Evolutionary conservation across 2,888 invertebrate species (phyloP), one percentile per base, ranked within the genome.

Genomic region (Thymelicus acteon): DNA sequence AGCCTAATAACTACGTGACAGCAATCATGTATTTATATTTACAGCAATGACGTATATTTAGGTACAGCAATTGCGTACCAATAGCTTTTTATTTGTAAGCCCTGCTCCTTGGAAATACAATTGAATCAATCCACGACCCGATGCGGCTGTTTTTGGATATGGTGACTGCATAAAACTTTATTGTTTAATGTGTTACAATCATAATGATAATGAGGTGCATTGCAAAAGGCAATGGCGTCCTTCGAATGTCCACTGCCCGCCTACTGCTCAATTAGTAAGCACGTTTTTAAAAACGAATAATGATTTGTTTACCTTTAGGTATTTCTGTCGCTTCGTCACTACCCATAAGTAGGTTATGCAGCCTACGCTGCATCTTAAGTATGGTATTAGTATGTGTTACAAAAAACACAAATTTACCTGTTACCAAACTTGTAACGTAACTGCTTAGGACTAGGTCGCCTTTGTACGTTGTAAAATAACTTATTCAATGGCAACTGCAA

Each of bases 291-390:
- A 44, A 44, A 79, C 77, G 78, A 80, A 79, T 85, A 85, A 84
- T 80, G 81, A 84, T 87, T 86, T 84, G 85, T 85, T 86, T 83
- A 80, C 78, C 39, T 64, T 68, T 77, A 78, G 74, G 77, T 80
- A 80, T 80, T 79, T 79, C 79, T 77, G 78, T 80, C 80, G 78
- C 75, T 78, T 78, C 79, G 75, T 80, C 78, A 73, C 75, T 70
- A 73, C 78, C 78, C 78, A 76, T 80, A 81, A 79, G 77, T 78
- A 78, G 82, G 79, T 75, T 77, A 76, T 71, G 75, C 84, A 74
- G 75, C 85, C 85, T 82, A 85, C 85, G 82, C 82, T 71, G 76
- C 75, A 75, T 77, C 81, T 80, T 79, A 77, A 82, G 82, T 83
- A 76, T 75, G 77, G 79, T 77, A 77, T 79, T 78, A 77, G 77